Evolutionary conservation across 2,113 vertebrate genomes (phyloP).

Genomic region (Morone saxatilis): DNA sequence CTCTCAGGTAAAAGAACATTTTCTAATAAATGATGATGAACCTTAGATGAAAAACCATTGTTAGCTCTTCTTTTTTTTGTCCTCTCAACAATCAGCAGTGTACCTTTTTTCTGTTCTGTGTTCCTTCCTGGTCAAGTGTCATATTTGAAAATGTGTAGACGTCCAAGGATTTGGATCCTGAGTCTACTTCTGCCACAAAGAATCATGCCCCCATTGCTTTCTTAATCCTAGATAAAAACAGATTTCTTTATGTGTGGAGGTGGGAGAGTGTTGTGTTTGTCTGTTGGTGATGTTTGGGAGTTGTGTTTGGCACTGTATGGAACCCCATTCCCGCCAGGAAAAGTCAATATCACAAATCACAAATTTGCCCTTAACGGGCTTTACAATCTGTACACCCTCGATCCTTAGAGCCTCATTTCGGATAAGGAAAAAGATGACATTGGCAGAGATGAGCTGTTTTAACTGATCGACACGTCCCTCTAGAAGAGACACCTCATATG

Average conservation of each 20-base stretch:
- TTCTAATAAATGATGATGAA: slow-evolving; percentile 85
- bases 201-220: slow-evolving; percentile 42
- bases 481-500: too few relatives aligned
- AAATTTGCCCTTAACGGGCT: background rate
- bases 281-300: slow-evolving; percentile 1
- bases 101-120: slow-evolving; percentile 31
- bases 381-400: background rate
- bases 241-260: slow-evolving; percentile 1
- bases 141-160: slow-evolving; percentile 17
- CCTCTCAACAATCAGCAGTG: slow-evolving; percentile 55
- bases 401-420: background rate
- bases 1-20: slow-evolving; percentile 87
- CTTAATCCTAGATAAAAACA: slow-evolving; percentile 10
- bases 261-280: slow-evolving; percentile 14
- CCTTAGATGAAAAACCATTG: slow-evolving; percentile 81
- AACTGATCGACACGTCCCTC: too few relatives aligned
- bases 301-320: background rate
- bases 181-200: slow-evolving; percentile 1
- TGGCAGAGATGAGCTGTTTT: background rate
- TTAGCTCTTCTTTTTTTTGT: slow-evolving; percentile 81
- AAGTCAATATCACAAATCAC: background rate
- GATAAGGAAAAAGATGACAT: background rate
- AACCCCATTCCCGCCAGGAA: slow-evolving; percentile 23
- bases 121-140: background rate
- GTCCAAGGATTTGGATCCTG: slow-evolving; percentile 13